Percentiles rank a stretch among this genome's conserved stretches.
These are phyloP conservation scores for Lissonota sp. DNA, from an alignment of 2,888 invertebrate genomes.

Conservation along the genomic window DNA sequence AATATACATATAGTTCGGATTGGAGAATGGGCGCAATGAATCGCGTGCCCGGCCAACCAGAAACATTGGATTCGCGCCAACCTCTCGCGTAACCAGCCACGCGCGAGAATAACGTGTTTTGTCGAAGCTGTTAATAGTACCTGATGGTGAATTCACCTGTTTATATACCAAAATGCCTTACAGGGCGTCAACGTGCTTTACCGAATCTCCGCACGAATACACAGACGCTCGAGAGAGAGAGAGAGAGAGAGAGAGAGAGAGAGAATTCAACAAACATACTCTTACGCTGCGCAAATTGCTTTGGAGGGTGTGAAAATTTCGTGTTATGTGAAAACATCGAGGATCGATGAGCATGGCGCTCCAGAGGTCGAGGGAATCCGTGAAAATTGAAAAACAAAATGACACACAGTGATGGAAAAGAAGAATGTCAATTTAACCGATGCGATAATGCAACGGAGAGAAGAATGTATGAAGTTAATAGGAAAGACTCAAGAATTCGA, in stretches of 20 bases:
- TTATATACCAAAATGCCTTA: constrained; percentile 44
- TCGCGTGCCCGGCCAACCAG: constrained; percentile 73
- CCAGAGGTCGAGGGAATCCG: not conserved
- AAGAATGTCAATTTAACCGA: not conserved
- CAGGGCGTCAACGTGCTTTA: constrained; percentile 53
- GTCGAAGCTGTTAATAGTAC: constrained; percentile 74
- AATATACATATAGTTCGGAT: constrained; percentile 15
- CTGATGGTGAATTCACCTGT: constrained; percentile 69
- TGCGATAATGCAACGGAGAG: not conserved
- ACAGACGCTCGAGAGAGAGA: not conserved
- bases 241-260: too few species aligned
- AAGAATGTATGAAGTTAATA: constrained; percentile 9
- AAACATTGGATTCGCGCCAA: constrained; percentile 77
- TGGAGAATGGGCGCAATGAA: constrained; percentile 70
- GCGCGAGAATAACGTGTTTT: constrained; percentile 72
- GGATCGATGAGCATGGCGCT: not conserved
- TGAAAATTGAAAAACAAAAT: not conserved
- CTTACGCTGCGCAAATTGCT: too few species aligned
- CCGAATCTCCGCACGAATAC: constrained; percentile 28
- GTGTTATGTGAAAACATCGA: constrained; percentile 9
- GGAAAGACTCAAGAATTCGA: constrained; percentile 18
- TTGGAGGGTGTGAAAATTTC: too few species aligned
- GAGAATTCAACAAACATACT: too few species aligned
- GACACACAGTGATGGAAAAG: not conserved
- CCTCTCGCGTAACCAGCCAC: constrained; percentile 63